Evolutionary conservation across 2,888 invertebrate genomes (phyloP), one percentile per base, ranked within the genome.

Genomic region (Tyria jacobaeae): DNA sequence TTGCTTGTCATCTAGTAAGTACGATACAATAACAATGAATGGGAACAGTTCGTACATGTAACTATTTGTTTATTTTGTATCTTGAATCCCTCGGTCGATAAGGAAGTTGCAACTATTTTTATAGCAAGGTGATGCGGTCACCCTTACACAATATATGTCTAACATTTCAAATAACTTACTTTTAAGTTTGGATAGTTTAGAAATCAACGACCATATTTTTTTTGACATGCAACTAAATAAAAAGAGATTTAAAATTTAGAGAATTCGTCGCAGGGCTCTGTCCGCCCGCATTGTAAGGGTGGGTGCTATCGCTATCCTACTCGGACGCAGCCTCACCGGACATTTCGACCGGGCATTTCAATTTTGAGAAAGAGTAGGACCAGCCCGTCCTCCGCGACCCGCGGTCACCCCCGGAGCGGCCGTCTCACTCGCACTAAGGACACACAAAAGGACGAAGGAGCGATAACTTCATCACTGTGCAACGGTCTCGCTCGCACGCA

Each of bases 311-410:
- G 92, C 93, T 85, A 75, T 94, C 93, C 92, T 82, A 89, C 93
- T 94, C 93, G 93, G 93, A 93, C 94, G 90, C 92, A 93, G 93
- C 94, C 90, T 93, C 93, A 90, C 94, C 92, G 94, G 94, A 94
- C 94, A 94, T 92, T 94, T 94, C 94, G 94, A 93, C 94, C 94
- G 94, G 94, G 94, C 94, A 94, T 94, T 94, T 94, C 94, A 94
- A 94, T 94, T 94, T 94, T 93, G 94, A 94, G 94, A 94, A 94
- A 94, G 93, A 93, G 94, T 91, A 92, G 92, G 91, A 92, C 90
- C 90, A 89, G 84, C 86, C 87, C 89, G 84, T 77, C 85, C 85
- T 85, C 84, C 89, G 83, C 89, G 75, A 85, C 81, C 71, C 86
- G 70, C 73, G 75, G 69, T 80, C 72, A 77, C 80, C 82, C 87